These are phyloP conservation scores for Gadopsis bispinosus DNA, from an alignment of 2,797 vertebrate genomes.

Conservation along the genomic window DNA sequence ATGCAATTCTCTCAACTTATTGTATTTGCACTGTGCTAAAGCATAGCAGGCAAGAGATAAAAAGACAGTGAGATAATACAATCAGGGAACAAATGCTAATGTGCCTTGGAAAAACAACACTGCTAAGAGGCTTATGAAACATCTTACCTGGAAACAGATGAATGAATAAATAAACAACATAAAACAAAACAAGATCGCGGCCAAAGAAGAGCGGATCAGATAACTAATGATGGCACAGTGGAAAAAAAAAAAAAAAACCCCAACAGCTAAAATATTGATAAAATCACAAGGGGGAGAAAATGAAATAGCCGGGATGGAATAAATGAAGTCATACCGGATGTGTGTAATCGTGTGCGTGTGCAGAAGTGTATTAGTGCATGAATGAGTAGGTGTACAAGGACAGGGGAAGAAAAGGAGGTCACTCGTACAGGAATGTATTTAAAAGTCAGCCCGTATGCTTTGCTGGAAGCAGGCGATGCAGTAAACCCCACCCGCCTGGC, in stretches of 20 bases:
- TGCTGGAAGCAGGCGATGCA: conserved; percentile 34
- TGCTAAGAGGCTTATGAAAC: conserved; percentile 54
- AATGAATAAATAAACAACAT: conserved; percentile 51
- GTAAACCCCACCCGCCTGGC: conserved; percentile 25
- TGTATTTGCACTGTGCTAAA: conserved; percentile 60
- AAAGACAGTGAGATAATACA: conserved; percentile 53
- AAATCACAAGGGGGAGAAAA: conserved; percentile 42
- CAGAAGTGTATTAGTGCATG: conserved; percentile 42
- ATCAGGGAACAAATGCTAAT: conserved; percentile 58
- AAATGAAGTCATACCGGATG: conserved; percentile 48
- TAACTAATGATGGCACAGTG: conserved; percentile 38
- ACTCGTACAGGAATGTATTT: conserved; percentile 32
- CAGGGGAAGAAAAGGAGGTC: conserved; percentile 39
- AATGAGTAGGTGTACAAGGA: conserved; percentile 50
- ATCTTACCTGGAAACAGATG: conserved; percentile 58
- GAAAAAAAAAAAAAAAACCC: background rate
- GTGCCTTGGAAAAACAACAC: conserved; percentile 49
- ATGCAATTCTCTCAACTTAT: conserved; percentile 67
- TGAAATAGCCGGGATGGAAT: conserved; percentile 38
- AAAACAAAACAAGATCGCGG: conserved; percentile 42
- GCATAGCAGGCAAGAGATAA: conserved; percentile 43
- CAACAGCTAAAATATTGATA: conserved; percentile 43
- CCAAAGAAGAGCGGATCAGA: conserved; percentile 35
- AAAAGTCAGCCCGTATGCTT: conserved; percentile 35
- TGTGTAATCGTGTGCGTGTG: conserved; percentile 23